Conservation (phyloP, 2,797 vertebrate species). For the Spinibarbus caldwelli region DNA sequence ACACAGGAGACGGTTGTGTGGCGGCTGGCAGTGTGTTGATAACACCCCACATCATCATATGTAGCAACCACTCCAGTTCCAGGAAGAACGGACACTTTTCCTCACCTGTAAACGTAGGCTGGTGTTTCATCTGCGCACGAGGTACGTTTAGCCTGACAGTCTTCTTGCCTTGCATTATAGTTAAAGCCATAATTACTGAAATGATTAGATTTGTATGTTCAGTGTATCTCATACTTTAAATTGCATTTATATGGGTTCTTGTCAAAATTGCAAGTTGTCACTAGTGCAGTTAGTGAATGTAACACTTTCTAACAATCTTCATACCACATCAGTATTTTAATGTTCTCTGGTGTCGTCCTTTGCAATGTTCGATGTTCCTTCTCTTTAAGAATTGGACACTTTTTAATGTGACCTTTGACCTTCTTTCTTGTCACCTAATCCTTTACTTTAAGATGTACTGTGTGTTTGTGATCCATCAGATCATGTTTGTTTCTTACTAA, state of each 20-base stretch:
- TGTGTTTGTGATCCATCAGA: constrained; percentile 56
- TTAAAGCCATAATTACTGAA: neutral
- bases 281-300: neutral
- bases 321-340: constrained; percentile 20
- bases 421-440: constrained; percentile 51
- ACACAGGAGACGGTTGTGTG: constrained; percentile 91
- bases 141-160: constrained; percentile 87
- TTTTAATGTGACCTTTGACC: constrained; percentile 36
- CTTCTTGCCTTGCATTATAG: neutral
- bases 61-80: constrained; percentile 90
- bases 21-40: constrained; percentile 92
- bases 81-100: constrained; percentile 89
- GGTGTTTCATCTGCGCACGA: constrained; percentile 99
- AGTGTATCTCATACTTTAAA: neutral
- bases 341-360: constrained; percentile 40
- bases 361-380: constrained; percentile 40
- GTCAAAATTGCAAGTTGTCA: neutral
- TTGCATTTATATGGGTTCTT: neutral
- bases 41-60: constrained; percentile 93
- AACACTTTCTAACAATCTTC: constrained; percentile 21
- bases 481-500: constrained; percentile 53
- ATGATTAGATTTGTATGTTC: neutral
- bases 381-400: constrained; percentile 43
- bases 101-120: constrained; percentile 96
- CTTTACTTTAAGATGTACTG: constrained; percentile 54